A percentile compares a stretch with the other conserved stretches of the same genome.
Conservation (phyloP, 2,888 invertebrate species). For the Eubasilissa splendida region DNA sequence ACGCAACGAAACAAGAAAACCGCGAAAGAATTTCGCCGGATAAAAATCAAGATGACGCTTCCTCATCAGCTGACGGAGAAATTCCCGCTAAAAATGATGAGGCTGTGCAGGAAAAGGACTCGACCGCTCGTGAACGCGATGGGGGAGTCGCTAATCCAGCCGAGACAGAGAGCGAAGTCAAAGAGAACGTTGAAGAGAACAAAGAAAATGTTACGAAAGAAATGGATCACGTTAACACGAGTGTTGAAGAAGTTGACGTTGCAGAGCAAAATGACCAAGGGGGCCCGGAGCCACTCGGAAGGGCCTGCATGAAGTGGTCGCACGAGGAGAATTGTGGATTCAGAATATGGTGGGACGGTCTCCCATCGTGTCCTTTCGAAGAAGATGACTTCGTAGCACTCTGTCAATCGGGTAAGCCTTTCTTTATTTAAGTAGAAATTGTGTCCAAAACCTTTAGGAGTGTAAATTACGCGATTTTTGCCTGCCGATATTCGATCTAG, state of each 20-base stretch:
- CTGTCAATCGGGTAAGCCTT: conserved; percentile 71
- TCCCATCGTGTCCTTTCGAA: conserved; percentile 60
- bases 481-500: too few relatives aligned
- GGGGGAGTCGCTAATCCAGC: neutral
- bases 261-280: conserved; percentile 33
- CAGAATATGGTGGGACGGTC: conserved; percentile 69
- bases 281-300: neutral
- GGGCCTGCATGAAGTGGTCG: conserved; percentile 64
- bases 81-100: too few relatives aligned
- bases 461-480: too few relatives aligned
- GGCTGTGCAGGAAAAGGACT: neutral
- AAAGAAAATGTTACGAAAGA: neutral
- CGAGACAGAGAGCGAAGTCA: neutral
- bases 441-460: neutral
- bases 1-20: conserved; percentile 1
- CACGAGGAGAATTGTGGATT: conserved; percentile 66
- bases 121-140: neutral
- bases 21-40: neutral
- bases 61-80: neutral
- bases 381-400: conserved; percentile 74
- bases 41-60: neutral
- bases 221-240: neutral
- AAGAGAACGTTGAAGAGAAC: neutral
- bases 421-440: neutral
- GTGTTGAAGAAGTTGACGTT: conserved; percentile 28